Base-by-base conservation (phyloP, 2,113 vertebrate species). In the Dasyornis broadbenti region DNA sequence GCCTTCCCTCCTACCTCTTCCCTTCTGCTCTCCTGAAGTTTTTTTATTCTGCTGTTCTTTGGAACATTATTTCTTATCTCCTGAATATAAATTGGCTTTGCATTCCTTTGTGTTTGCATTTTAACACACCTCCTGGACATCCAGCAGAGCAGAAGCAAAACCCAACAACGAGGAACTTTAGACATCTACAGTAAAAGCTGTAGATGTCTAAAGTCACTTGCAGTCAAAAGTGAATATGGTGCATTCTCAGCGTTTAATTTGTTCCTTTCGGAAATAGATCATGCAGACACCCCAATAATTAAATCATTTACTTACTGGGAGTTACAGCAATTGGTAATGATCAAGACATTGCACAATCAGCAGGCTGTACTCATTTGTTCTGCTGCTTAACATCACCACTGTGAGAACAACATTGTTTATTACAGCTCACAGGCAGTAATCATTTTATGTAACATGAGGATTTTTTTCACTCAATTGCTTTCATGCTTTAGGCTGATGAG, bases 381-480 rank as follows among this genome's bases (percentile, higher is more conserved):
- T 96, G 75, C 95, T 95, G 92, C 73, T 96, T 96, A 96, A 93
- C 79, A 94, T 75, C 85, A 93, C 60, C 35, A 77, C 86, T 90
- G 94, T 39, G 56, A 96, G 92, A 96, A 95, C 69, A 96, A 93
- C 94, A 90, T 86, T 98, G 92, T 97, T 98, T 98, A 97, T 97
- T 96, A 96, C 95, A 64, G 96, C 97, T 98, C 92, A 97, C 96
- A 98, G 97, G 97, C 98, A 97, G 96, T 89, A 97, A 98, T 98
- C 92, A 97, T 97, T 98, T 98, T 96, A 97, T 91, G 95, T 97
- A 98, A 98, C 92, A 92, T 20, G 95, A 98, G 70, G 75, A 94
- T 95, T 97, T 98, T 97, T 98, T 98, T 96, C 96, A 98, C 96
- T 97, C 97, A 98, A 97, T 98, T 98, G 96, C 95, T 97, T 97